A percentile compares a stretch with the other conserved stretches of the same genome.
Conservation (phyloP, 2,797 vertebrate species). For the Brachymystax lenok region DNA sequence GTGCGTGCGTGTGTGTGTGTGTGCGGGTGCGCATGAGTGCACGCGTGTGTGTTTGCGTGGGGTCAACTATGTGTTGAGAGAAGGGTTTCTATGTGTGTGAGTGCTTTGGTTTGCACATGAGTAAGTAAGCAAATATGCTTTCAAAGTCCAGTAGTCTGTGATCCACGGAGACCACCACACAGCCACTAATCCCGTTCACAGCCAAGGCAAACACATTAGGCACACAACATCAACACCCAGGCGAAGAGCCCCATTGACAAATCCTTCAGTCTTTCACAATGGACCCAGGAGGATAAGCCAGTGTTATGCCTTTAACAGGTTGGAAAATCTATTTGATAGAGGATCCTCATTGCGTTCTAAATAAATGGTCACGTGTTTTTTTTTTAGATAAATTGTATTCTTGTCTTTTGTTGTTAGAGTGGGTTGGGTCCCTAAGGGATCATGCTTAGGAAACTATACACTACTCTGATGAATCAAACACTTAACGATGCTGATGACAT, state of each 20-base stretch:
- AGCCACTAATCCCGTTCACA: slow-evolving; percentile 68
- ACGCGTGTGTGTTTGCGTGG: background rate
- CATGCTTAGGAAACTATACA: background rate
- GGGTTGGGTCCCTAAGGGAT: background rate
- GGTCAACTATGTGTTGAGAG: slow-evolving; percentile 69
- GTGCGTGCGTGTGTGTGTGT: background rate
- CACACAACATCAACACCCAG: slow-evolving; percentile 66
- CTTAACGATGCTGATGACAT: background rate
- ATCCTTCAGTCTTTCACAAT: slow-evolving; percentile 65
- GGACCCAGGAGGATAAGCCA: slow-evolving; percentile 52
- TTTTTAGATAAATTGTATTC: background rate
- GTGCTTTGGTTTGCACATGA: slow-evolving; percentile 69
- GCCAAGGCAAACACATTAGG: slow-evolving; percentile 77
- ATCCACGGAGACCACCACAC: slow-evolving; percentile 64
- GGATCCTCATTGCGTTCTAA: background rate
- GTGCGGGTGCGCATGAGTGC: background rate
- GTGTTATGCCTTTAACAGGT: background rate
- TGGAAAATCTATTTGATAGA: background rate
- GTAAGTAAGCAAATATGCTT: slow-evolving; percentile 70
- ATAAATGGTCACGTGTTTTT: background rate
- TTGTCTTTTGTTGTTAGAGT: background rate
- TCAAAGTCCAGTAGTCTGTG: slow-evolving; percentile 79
- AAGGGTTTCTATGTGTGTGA: slow-evolving; percentile 61
- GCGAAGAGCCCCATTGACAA: slow-evolving; percentile 69
- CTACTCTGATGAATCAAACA: background rate